Percentiles rank a stretch among this genome's conserved stretches.
Evolutionary conservation across 2,888 invertebrate genomes (phyloP).

Genomic region (Diaprepes abbreviatus): DNA sequence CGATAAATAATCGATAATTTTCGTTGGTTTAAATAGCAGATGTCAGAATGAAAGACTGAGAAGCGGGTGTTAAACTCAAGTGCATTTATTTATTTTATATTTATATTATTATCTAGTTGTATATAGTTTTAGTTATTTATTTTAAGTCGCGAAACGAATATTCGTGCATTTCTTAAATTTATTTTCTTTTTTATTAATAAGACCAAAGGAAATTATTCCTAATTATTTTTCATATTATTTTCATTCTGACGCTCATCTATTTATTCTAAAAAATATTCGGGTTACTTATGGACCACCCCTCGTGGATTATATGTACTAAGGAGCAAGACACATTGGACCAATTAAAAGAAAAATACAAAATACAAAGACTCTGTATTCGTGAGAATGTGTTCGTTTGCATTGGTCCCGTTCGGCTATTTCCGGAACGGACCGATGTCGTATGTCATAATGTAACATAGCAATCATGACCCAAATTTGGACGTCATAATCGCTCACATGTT

Average conservation of each 20-base stretch:
- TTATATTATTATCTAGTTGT: constrained; percentile 13
- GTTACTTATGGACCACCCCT: constrained; percentile 15
- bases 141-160: constrained; percentile 25
- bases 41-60: constrained; percentile 39
- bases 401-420: constrained; percentile 19
- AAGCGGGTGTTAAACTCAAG: background rate
- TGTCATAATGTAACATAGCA: constrained; percentile 56
- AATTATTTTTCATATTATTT: constrained; percentile 15
- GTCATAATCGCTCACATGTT: constrained; percentile 62
- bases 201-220: constrained; percentile 26
- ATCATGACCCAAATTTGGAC: constrained; percentile 59
- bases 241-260: constrained; percentile 35
- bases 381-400: constrained; percentile 50
- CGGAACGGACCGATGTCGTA: constrained; percentile 34
- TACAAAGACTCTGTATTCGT: constrained; percentile 31
- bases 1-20: constrained; percentile 27
- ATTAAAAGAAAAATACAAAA: constrained; percentile 27
- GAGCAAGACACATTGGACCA: constrained; percentile 43
- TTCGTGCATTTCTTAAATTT: constrained; percentile 25
- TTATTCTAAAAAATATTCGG: constrained; percentile 6
- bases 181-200: constrained; percentile 24
- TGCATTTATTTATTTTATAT: constrained; percentile 34
- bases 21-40: constrained; percentile 34
- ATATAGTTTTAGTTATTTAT: constrained; percentile 36
- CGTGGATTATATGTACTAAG: constrained; percentile 41